Evolutionary conservation across 2,797 vertebrate genomes (phyloP), one percentile per base, ranked within the genome.

Genomic region (Premnoplex brunnescens): DNA sequence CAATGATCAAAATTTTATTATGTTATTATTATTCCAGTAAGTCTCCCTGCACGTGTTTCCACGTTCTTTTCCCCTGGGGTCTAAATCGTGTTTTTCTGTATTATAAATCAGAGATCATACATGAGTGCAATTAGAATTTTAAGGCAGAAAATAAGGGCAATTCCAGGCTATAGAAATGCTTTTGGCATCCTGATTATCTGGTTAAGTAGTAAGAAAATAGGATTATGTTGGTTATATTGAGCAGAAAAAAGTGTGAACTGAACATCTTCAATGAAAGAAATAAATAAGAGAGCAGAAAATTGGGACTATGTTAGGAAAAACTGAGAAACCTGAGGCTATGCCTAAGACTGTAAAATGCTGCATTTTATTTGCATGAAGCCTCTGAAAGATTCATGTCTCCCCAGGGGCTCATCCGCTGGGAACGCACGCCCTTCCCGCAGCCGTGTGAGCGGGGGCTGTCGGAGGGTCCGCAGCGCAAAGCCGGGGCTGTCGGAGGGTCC

Each of bases 151-250:
- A 95, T 28, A 91, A 96, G 52, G 75, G 62, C 60, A 73, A 91
- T 88, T 62, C 58, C 13, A 81, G 86, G 68, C 81, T 54, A 44
- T 7, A 76, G 60, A 89, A 94, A 77, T 90, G 84, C 64, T 89
- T 84, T 59, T 92, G 62, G 85, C 91, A 76, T 76, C 92, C 75
- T 73, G 81, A 92, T 96, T 95, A 84, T 93, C 78, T 92, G 83
- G 55, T 88, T 91, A 96, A 94, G 60, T 73, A 95, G 88, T 72
- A 94, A 85, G 88, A 83, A 95, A 97, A 97, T 58, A 93, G 93
- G 93, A 96, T 97, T 97, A 95, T 39, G 43, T 74, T 94, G 59
- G 71, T 91, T 91, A 41, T 75, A 80, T 24, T 78, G 87, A 80
- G 73, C 73, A 80, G 87, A 92, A 95, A 49, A 62, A 86, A 94